Evolutionary conservation across 2,888 invertebrate genomes (phyloP).

Genomic region (Cabera pusaria): DNA sequence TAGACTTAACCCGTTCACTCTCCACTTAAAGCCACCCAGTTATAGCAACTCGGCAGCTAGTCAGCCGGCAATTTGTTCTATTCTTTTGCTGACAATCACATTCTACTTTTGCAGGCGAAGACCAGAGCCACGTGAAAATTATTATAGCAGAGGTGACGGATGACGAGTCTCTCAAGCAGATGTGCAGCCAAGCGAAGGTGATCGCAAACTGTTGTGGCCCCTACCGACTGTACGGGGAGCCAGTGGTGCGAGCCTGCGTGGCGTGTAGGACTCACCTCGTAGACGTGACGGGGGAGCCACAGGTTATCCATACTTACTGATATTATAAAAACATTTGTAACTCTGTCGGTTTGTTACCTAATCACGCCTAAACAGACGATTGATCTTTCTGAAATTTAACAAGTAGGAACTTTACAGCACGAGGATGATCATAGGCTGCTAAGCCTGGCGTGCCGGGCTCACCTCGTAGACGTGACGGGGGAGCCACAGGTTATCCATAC

Average conservation of each 20-base stretch:
- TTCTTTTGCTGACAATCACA: no score
- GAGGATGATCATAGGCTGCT: no score
- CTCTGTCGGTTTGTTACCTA: no score
- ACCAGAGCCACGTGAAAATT: conserved; percentile 84
- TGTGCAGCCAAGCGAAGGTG: conserved; percentile 91
- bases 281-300: conserved; percentile 96
- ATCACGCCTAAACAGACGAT: no score
- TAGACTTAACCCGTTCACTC: no score
- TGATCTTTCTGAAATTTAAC: no score
- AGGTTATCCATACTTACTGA: no score
- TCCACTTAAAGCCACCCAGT: no score
- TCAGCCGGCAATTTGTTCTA: no score
- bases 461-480: conserved; percentile 96
- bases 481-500: conserved; percentile 93
- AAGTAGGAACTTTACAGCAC: no score
- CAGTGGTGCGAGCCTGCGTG: conserved; percentile 94
- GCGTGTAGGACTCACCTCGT: conserved; percentile 92
- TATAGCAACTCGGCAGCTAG: no score
- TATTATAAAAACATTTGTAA: no score
- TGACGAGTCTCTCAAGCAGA: conserved; percentile 88
- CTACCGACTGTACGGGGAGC: conserved; percentile 93
- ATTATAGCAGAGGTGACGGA: conserved; percentile 91
- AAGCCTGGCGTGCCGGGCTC: conserved; percentile 90
- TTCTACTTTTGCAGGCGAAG: conserved; percentile 83
- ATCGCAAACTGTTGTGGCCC: conserved; percentile 97